A percentile compares a stretch with the other conserved stretches of the same genome.
Conservation (phyloP, 1,140 invertebrate species). For the Zaprionus vittiger region DNA sequence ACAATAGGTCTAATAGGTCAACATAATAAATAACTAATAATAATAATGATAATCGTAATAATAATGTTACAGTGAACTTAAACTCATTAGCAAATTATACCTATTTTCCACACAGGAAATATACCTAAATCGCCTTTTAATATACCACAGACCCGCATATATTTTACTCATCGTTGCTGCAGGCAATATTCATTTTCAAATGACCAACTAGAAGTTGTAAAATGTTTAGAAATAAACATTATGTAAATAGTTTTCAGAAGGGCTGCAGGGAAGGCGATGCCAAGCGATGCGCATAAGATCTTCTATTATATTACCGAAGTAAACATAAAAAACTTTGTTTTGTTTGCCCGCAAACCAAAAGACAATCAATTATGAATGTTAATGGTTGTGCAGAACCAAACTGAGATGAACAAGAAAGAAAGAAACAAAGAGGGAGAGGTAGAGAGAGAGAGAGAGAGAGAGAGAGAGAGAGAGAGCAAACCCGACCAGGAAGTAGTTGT, state of each 20-base stretch:
- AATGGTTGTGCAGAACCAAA: slow-evolving; percentile 46
- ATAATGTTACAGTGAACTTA: background rate
- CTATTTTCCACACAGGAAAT: background rate
- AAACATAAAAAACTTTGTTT: slow-evolving; percentile 37
- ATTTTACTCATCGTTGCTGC: background rate
- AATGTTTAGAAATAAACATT: slow-evolving; percentile 33
- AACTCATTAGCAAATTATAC: background rate
- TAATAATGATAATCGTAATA: no score
- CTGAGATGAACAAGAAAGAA: slow-evolving; percentile 6
- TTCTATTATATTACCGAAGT: slow-evolving; percentile 33
- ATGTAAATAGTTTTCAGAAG: slow-evolving; percentile 41
- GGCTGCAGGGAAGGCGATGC: slow-evolving; percentile 19
- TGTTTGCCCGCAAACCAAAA: slow-evolving; percentile 43
- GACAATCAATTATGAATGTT: slow-evolving; percentile 66
- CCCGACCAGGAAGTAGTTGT: slow-evolving; percentile 53
- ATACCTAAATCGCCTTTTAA: background rate
- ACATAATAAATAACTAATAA: no score
- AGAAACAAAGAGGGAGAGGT: background rate
- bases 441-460: no score
- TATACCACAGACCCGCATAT: slow-evolving; percentile 18
- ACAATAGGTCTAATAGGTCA: no score
- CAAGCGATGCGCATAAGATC: slow-evolving; percentile 8
- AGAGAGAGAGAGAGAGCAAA: slow-evolving; percentile 22
- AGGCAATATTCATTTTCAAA: slow-evolving; percentile 4
- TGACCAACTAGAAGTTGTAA: slow-evolving; percentile 18